Evolutionary conservation across 2,797 vertebrate genomes (phyloP).

Genomic region (Meriones psammophilus): DNA sequence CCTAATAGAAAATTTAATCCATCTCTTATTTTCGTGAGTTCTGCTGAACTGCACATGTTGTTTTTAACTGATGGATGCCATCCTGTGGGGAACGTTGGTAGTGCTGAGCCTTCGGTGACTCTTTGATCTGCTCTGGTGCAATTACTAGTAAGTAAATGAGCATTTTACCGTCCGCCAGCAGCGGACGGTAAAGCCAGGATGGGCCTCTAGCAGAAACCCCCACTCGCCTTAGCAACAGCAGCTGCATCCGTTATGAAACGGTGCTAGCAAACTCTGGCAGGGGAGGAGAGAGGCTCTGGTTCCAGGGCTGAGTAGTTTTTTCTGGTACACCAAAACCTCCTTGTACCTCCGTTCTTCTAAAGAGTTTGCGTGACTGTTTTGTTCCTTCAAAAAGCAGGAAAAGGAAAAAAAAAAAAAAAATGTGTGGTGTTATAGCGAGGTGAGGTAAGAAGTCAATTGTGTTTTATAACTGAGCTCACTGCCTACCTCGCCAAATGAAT

Average conservation of each 20-base stretch:
- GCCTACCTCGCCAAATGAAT: constrained; percentile 85
- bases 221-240: background rate
- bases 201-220: constrained; percentile 5
- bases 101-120: constrained; percentile 6
- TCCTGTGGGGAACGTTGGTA: constrained; percentile 86
- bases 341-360: constrained; percentile 32
- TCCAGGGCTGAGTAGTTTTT: background rate
- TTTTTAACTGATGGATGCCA: constrained; percentile 87
- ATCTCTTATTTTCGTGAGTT: constrained; percentile 21
- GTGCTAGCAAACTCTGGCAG: constrained; percentile 9
- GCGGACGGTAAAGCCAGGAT: constrained; percentile 51
- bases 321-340: constrained; percentile 77
- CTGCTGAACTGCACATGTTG: background rate
- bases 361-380: constrained; percentile 54
- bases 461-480: constrained; percentile 64
- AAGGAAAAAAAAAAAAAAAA: background rate
- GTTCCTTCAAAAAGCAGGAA: constrained; percentile 41
- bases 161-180: constrained; percentile 10
- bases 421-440: background rate
- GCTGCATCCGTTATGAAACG: background rate
- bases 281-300: background rate
- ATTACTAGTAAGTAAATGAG: background rate
- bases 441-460: constrained; percentile 77
- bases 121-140: background rate
- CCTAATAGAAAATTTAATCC: constrained; percentile 6